Base-by-base conservation (phyloP, 2,888 invertebrate species). In the Rhogogaster chlorosoma region DNA sequence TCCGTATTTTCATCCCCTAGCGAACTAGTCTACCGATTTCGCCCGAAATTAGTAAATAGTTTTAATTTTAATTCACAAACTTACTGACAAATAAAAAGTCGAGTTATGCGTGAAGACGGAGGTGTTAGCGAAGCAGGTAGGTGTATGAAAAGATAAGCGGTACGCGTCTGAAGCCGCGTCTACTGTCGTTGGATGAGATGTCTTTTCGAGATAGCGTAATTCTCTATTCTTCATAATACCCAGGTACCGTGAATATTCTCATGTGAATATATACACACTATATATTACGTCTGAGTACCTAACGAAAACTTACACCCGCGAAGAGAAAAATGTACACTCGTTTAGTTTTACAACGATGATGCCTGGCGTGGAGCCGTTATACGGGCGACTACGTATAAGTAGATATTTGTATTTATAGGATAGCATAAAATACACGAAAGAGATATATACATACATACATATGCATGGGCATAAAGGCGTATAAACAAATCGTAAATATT, bases 401-500 rank as follows among this genome's bases (percentile, higher is more conserved):
- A 61, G 10, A n/a, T 75, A 45, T 45, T 26, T 36, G 78, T 80
- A 61, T 80, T 80, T 80, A 80, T 61, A 61, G 80, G 38, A 26
- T 38, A 80, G 80, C 80, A 57, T 80, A 61, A 80, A 80, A 80
- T 61, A 78, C 42, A 73, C 73, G 22, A 22, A 38, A 29, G 22
- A 22, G n/a, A 6, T 57, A 10, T 61, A 61, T 29, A 61, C 12
- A 9, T 7, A 7, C 1, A 12, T 26, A 32, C 12, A 26, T 78
- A 36, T 22, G 15, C 38, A 36, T 36, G 29, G 29, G 26, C 45
- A 45, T 61, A 57, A 22, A 61, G 22, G 57, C 38, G 38, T 80
- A 80, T 57, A 38, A 80, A 80, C 57, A 36, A 61, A 80, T 80
- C 80, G 80, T 80, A 57, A 80, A 80, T 57, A 77, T 53, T n/a